These are phyloP conservation scores for Entomyzon cyanotis DNA, from an alignment of 2,113 vertebrate genomes.

Conservation along the genomic window DNA sequence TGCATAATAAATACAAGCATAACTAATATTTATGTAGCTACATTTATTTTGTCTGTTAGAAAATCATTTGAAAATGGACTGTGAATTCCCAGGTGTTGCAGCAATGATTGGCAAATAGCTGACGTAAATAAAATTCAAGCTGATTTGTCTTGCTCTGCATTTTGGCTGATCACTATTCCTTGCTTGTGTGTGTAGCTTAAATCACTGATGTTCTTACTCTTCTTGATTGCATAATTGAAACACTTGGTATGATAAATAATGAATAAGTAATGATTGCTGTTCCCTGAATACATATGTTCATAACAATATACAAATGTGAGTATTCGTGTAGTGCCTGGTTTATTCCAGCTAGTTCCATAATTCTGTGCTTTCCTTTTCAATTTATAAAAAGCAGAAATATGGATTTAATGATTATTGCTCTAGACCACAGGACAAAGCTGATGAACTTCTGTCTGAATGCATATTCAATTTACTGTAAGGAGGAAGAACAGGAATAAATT, in stretches of 20 bases:
- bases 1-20: background rate
- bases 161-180: constrained; percentile 32
- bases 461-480: background rate
- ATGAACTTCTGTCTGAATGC: background rate
- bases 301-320: background rate
- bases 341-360: background rate
- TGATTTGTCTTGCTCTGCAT: constrained; percentile 19
- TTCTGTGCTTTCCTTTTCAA: background rate
- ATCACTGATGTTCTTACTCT: constrained; percentile 23
- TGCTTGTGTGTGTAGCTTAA: background rate
- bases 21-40: constrained; percentile 36
- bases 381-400: background rate
- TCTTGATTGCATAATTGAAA: constrained; percentile 48
- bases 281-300: constrained; percentile 2
- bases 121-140: background rate
- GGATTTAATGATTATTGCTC: background rate
- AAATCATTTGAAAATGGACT: constrained; percentile 32
- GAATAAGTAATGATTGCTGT: constrained; percentile 30
- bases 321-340: background rate
- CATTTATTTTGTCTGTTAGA: constrained; percentile 33
- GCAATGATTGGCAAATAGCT: constrained; percentile 24
- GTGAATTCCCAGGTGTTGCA: constrained; percentile 35
- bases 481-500: constrained; percentile 21
- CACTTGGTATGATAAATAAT: constrained; percentile 34
- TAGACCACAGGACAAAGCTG: background rate